Base-by-base conservation (phyloP, 2,113 vertebrate species). In the Eleginops maclovinus region DNA sequence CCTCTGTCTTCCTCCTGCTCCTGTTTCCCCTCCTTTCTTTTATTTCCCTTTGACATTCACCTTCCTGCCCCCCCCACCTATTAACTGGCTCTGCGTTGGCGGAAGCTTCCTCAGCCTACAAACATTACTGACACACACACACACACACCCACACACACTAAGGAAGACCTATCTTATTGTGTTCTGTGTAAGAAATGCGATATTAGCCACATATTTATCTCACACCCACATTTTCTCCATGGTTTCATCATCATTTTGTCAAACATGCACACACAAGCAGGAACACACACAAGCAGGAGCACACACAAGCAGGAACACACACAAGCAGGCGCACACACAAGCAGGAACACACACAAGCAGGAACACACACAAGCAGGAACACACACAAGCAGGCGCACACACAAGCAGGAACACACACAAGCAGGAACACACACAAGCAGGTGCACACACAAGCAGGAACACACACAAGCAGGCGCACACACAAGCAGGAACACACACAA, bases 31-130 rank as follows among this genome's bases (percentile, higher is more conserved):
- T 63, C 22, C 22, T 69, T 67, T 74, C 53, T 66, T 77, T 69
- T 66, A 55, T 76, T 72, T 54, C 26, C 63, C 71, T 65, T 80
- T 91, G 83, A 79, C 65, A 22, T 81, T 89, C 85, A 85, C 74
- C 86, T 83, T 89, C 75, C 75, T 80, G 63, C 69, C 55, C 69
- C 21, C 59, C 62, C 51, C 63, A 9, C 50, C 66, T 69, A 77
- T 88, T 82, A 91, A 83, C 76, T 7, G 28, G 43, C 74, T 82
- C 53, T 74, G 75, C 68, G 53, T 84, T 71, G 75, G 82, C 44
- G 70, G 63, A 75, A 60, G 73, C 28, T 75, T 74, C 31, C 50
- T 79, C 73, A 77, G 46, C 78, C 43, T 84, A 72, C 71, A 81
- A 79, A 75, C 46, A 21, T 81, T 62, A 70, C 49, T 78, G 40